These are phyloP conservation scores for Catharus fuscescens DNA, from an alignment of 2,113 vertebrate species.

Conservation along the genomic window DNA sequence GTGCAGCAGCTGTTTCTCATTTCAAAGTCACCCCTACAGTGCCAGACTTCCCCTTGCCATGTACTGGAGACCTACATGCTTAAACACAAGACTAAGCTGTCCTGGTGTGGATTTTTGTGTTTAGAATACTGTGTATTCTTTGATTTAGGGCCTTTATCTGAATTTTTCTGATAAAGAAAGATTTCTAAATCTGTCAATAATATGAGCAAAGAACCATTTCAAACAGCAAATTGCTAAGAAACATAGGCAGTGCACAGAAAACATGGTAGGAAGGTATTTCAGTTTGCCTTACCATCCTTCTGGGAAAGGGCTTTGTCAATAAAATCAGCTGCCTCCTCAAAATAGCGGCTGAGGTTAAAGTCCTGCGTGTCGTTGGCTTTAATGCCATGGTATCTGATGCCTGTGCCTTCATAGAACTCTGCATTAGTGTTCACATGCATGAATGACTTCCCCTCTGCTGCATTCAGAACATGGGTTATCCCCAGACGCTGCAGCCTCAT, in stretches of 20 bases:
- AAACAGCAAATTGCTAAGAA: not conserved
- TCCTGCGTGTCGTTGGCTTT: slow-evolving; percentile 92
- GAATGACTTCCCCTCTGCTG: slow-evolving; percentile 95
- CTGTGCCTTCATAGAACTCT: slow-evolving; percentile 92
- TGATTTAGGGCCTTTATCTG: not conserved
- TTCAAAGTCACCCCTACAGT: not conserved
- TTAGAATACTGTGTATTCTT: not conserved
- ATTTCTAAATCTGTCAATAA: not conserved
- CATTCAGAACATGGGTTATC: slow-evolving; percentile 94
- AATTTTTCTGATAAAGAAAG: not conserved
- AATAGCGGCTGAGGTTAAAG: slow-evolving; percentile 94
- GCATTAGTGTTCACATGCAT: slow-evolving; percentile 98
- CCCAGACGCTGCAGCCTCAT: slow-evolving; percentile 88
- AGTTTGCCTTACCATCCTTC: slow-evolving; percentile 86
- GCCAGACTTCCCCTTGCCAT: not conserved
- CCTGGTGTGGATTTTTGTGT: not conserved
- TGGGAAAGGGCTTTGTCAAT: slow-evolving; percentile 92
- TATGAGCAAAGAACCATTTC: not conserved
- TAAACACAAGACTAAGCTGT: not conserved
- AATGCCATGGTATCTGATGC: slow-evolving; percentile 94
- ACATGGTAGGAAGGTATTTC: not conserved
- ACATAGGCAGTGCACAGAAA: not conserved
- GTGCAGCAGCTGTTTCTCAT: not conserved
- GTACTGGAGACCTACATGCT: not conserved
- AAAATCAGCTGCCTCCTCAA: slow-evolving; percentile 94